phyloP scores from a whole-genome alignment of 2,888 invertebrate species.

The Lithophane leautieri region DNA sequence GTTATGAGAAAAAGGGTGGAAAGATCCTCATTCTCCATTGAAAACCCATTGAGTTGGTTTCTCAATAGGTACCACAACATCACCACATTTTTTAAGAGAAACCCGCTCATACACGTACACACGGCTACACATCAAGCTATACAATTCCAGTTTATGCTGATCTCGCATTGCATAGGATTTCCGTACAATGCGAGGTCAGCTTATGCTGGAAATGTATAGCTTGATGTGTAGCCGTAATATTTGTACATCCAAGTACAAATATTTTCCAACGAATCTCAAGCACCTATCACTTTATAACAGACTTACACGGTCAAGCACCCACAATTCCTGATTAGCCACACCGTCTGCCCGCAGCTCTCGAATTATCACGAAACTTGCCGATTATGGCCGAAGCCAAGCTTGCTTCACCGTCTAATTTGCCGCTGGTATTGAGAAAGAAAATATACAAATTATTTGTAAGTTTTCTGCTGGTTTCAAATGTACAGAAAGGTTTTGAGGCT shows the following conservation, averaged over 20 bases:
- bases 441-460: not conserved
- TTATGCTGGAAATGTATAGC: too few species aligned
- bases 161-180: too few species aligned
- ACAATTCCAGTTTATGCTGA: too few species aligned
- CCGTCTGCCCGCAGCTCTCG: slow-evolving; percentile 62
- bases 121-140: too few species aligned
- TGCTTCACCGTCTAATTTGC: slow-evolving; percentile 13
- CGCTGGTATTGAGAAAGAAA: slow-evolving; percentile 4
- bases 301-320: slow-evolving; percentile 61
- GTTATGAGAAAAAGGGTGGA: not conserved
- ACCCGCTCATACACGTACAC: slow-evolving; percentile 4
- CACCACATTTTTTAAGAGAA: not conserved
- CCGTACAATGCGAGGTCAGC: too few species aligned
- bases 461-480: not conserved
- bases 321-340: slow-evolving; percentile 70
- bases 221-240: too few species aligned
- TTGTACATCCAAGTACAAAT: too few species aligned
- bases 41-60: not conserved
- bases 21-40: not conserved
- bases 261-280: slow-evolving; percentile 43
- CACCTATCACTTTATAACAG: slow-evolving; percentile 23
- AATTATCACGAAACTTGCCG: slow-evolving; percentile 55
- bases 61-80: not conserved
- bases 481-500: not conserved
- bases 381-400: slow-evolving; percentile 45